phyloP scores from a whole-genome alignment of 2,113 vertebrate genomes.

The Chrysemys picta region DNA sequence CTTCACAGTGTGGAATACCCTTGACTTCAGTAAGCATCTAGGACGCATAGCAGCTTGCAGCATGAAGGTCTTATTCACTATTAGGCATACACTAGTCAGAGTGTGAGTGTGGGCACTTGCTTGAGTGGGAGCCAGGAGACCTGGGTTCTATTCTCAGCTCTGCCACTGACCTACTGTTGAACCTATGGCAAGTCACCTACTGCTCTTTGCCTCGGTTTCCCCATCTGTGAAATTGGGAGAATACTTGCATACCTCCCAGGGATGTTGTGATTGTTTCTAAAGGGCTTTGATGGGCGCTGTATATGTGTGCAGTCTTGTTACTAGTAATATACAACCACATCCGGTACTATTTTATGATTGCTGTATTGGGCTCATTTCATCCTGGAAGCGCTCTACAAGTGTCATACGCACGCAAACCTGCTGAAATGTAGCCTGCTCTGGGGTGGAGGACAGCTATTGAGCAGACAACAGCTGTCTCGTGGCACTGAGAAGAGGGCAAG shows the following conservation, averaged over 20 bases:
- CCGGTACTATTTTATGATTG: fast-evolving
- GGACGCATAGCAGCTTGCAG: not conserved
- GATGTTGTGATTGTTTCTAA: not conserved
- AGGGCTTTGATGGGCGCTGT: not conserved
- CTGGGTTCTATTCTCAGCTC: not conserved
- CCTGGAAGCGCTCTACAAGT: not conserved
- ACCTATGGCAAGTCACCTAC: not conserved
- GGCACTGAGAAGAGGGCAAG: not conserved
- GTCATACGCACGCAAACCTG: not conserved
- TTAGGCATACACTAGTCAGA: not conserved
- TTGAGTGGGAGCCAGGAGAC: not conserved
- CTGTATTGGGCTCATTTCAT: fast-evolving
- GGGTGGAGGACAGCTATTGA: not conserved
- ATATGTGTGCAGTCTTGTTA: not conserved
- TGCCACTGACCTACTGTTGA: not conserved
- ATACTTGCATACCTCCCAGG: not conserved
- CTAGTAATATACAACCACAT: not conserved
- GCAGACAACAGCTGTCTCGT: not conserved
- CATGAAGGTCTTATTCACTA: not conserved
- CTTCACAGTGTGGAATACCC: not conserved
- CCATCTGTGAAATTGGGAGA: not conserved
- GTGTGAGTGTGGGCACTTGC: not conserved
- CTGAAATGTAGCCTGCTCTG: not conserved
- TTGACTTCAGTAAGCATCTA: not conserved
- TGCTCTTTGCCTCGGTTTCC: not conserved